phyloP scores from a whole-genome alignment of 2,113 vertebrate species.

The Sturnira hondurensis region DNA sequence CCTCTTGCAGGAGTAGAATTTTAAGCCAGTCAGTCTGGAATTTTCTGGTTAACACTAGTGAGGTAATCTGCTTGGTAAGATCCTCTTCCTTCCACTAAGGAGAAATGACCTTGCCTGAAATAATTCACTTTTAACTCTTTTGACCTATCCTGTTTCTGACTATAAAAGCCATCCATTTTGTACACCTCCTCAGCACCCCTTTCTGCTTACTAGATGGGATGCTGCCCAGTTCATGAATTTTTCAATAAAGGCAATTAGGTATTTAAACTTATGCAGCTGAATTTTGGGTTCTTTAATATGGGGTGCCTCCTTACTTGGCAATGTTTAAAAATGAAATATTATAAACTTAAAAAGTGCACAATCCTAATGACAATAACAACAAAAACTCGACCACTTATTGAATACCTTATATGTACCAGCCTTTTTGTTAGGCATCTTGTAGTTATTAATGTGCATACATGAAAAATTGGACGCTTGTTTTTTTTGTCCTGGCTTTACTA shows the following conservation, averaged over 20 bases:
- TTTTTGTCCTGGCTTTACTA: background rate
- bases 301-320: background rate
- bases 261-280: background rate
- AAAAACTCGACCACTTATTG: background rate
- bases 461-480: background rate
- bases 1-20: background rate
- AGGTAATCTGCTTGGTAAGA: background rate
- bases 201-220: background rate
- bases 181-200: background rate
- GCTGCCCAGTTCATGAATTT: background rate
- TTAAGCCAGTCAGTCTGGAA: background rate
- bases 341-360: background rate
- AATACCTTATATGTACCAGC: background rate
- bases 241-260: background rate
- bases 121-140: background rate
- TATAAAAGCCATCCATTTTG: background rate
- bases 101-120: background rate
- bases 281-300: background rate
- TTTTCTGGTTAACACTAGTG: background rate
- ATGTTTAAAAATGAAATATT: constrained; percentile 17
- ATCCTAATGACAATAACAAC: background rate
- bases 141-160: background rate
- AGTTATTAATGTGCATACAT: background rate
- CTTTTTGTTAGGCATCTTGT: background rate
- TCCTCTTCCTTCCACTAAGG: background rate